Evolutionary conservation across 2,113 vertebrate genomes (phyloP).

Genomic region (Burhinus bistriatus): DNA sequence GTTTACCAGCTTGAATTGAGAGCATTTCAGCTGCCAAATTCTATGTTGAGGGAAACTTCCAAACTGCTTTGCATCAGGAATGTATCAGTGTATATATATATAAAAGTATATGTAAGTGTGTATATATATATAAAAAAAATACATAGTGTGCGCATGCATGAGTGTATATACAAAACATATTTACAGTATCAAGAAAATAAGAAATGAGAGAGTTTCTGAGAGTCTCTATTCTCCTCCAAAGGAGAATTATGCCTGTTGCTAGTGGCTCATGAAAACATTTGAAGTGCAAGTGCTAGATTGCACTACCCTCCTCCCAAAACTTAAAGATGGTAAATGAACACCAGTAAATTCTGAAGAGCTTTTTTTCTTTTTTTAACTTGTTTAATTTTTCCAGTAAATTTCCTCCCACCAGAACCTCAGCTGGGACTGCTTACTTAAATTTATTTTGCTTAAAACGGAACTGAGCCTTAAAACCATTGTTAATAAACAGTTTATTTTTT

Average conservation of each 20-base stretch:
- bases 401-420: not conserved
- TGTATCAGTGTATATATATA: not conserved
- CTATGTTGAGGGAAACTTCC: not conserved
- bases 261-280: not conserved
- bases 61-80: not conserved
- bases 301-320: not conserved
- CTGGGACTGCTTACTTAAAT: conserved; percentile 30
- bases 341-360: not conserved
- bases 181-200: not conserved
- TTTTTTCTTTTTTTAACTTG: not conserved
- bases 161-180: not conserved
- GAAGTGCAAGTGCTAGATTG: not conserved
- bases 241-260: not conserved
- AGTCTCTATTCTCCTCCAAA: not conserved
- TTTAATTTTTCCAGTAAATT: not conserved
- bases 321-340: not conserved
- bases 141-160: not conserved
- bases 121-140: not conserved
- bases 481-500: conserved; percentile 69
- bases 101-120: too few species aligned
- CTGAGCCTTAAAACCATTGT: conserved; percentile 30
- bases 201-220: not conserved
- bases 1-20: not conserved
- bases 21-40: not conserved
- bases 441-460: conserved; percentile 52